Base-by-base conservation (phyloP, 2,797 vertebrate species). In the Rhabdomys pumilio region DNA sequence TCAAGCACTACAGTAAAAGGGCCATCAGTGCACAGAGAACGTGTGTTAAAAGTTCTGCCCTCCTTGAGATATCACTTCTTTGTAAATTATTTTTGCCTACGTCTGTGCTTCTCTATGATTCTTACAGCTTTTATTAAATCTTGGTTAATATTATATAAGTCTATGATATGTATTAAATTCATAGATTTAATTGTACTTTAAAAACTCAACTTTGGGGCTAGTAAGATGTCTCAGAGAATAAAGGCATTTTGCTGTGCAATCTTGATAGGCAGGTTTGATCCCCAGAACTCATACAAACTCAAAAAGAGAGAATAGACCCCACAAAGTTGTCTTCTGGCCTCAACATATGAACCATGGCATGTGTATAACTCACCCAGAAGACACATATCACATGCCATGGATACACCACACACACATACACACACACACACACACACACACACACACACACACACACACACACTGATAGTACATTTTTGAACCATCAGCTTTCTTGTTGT, bases 81-180 rank as follows among this genome's bases (percentile, higher is more conserved):
- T 86, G 47, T 53, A 34, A 85, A 53, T 82, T 82, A 34, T 89
- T 93, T 88, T 90, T 95, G 26, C 88, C 57, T 57, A 57, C 50
- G 3, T 90, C 2, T 22, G 13, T 96, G 10, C 38, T 86, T 93
- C 47, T 91, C n/a, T 69, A 76, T 88, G 77, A n/a, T 13, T 89
- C 14, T 85, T 34, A 13, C 44, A 77, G 57, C 29, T 94, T 77
- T 94, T 65, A 55, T 80, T 13, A 86, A 53, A 34, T 85, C 17
- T 47, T 86, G 34, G 19, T 83, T 93, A 91, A 59, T 22, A 67
- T 19, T 44, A 59, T 13, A 83, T 72, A 44, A 90, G 41, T 11
- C 26, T n/a, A 41, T 89, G 8, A 80, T 41, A 34, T 1, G 3
- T 67, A 85, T 85, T 67, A 63, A 41, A 63, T 19, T 41, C 65